These are phyloP conservation scores for Phodopus roborovskii DNA, from an alignment of 2,113 vertebrate species.

Conservation along the genomic window DNA sequence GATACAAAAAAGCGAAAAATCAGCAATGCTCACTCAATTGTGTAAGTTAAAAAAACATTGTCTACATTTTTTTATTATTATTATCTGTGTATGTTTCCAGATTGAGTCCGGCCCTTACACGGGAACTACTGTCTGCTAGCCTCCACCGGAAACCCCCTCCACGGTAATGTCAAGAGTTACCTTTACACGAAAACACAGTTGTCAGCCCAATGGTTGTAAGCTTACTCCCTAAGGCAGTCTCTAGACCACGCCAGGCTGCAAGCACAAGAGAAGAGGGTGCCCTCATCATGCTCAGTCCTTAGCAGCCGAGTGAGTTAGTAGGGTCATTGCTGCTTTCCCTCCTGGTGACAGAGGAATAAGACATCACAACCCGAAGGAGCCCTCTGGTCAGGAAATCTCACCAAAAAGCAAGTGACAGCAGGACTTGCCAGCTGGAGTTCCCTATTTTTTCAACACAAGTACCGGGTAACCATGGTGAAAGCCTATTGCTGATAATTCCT, in stretches of 20 bases:
- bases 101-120: neutral
- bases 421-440: neutral
- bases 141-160: slow-evolving; percentile 3
- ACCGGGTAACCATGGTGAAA: neutral
- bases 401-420: neutral
- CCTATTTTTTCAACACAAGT: slow-evolving; percentile 30
- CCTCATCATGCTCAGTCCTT: neutral
- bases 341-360: neutral
- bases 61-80: neutral
- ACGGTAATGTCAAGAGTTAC: neutral
- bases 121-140: neutral
- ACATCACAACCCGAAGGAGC: neutral
- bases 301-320: slow-evolving; percentile 3
- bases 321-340: neutral
- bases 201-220: neutral
- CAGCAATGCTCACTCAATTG: neutral
- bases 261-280: neutral
- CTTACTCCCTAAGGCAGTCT: neutral
- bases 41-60: neutral
- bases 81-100: neutral
- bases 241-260: neutral
- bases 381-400: neutral
- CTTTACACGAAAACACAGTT: neutral
- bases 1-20: neutral
- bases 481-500: slow-evolving; percentile 48